phyloP scores from a whole-genome alignment of 2,113 vertebrate species.

The Entomyzon cyanotis region DNA sequence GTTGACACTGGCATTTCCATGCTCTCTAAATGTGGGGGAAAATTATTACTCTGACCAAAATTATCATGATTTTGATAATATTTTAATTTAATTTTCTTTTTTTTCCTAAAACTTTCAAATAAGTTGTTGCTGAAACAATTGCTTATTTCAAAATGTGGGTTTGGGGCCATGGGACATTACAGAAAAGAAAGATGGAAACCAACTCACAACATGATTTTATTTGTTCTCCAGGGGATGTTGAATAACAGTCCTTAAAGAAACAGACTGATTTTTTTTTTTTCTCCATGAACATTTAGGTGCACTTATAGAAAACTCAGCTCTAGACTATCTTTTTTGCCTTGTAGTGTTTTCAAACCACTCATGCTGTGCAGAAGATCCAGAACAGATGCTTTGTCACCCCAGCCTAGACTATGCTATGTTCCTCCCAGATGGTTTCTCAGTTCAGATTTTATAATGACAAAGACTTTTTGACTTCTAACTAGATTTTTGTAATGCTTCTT shows the following conservation, averaged over 20 bases:
- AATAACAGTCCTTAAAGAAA: neutral
- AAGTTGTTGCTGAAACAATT: neutral
- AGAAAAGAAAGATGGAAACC: neutral
- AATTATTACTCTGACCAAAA: neutral
- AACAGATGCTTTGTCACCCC: neutral
- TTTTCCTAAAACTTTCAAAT: neutral
- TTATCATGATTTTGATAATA: neutral
- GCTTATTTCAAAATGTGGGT: neutral
- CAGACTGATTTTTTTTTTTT: neutral
- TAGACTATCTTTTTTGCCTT: neutral
- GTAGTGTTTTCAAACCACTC: neutral
- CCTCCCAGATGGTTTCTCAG: neutral
- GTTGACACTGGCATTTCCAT: neutral
- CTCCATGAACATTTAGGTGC: neutral
- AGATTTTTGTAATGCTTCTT: neutral
- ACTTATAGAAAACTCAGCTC: neutral
- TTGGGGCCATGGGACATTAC: neutral
- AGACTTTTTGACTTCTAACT: neutral
- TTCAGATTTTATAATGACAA: neutral
- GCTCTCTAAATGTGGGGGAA: neutral
- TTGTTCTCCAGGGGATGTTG: neutral
- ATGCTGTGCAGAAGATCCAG: neutral
- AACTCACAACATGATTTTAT: neutral
- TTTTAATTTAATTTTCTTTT: neutral
- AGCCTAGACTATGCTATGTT: neutral